phyloP scores from a whole-genome alignment of 1,140 invertebrate species.

The Theocolax elegans region DNA sequence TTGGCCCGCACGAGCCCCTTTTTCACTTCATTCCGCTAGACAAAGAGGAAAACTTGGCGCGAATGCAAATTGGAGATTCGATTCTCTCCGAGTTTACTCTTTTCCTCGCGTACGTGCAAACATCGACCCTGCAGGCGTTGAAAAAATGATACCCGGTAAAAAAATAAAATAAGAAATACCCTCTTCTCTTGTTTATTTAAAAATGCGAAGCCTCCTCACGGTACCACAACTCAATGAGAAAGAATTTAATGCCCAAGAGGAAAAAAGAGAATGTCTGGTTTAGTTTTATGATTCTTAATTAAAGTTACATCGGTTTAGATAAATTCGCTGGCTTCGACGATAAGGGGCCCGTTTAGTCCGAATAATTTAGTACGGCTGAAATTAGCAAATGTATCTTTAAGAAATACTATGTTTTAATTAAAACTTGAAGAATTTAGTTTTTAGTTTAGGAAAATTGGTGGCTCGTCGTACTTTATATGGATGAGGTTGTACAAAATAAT shows the following conservation, averaged over 20 bases:
- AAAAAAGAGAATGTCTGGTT: not conserved
- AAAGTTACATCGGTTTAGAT: conserved; percentile 6
- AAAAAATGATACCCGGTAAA: conserved; percentile 16
- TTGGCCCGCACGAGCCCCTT: conserved; percentile 1
- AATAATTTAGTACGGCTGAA: too few relatives aligned
- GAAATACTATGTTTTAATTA: too few relatives aligned
- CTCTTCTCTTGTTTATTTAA: conserved; percentile 7
- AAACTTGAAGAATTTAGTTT: too few relatives aligned
- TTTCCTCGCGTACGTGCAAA: conserved; percentile 11
- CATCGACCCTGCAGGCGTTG: not conserved
- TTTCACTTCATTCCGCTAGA: conserved; percentile 16
- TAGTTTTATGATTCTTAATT: conserved; percentile 16
- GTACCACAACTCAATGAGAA: too few relatives aligned
- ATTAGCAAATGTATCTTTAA: too few relatives aligned
- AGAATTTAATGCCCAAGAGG: too few relatives aligned
- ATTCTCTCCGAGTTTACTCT: conserved; percentile 31
- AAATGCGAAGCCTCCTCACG: too few relatives aligned
- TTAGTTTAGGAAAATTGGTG: too few relatives aligned
- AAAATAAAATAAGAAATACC: not conserved
- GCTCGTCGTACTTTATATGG: too few relatives aligned
- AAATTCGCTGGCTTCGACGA: not conserved
- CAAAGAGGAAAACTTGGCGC: conserved; percentile 17
- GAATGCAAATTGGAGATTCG: conserved; percentile 41
- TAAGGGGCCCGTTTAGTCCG: not conserved
- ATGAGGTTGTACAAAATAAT: too few relatives aligned